Evolutionary conservation across 2,113 vertebrate species (phyloP), one percentile per base, ranked within the genome.

Genomic region (Riparia riparia): DNA sequence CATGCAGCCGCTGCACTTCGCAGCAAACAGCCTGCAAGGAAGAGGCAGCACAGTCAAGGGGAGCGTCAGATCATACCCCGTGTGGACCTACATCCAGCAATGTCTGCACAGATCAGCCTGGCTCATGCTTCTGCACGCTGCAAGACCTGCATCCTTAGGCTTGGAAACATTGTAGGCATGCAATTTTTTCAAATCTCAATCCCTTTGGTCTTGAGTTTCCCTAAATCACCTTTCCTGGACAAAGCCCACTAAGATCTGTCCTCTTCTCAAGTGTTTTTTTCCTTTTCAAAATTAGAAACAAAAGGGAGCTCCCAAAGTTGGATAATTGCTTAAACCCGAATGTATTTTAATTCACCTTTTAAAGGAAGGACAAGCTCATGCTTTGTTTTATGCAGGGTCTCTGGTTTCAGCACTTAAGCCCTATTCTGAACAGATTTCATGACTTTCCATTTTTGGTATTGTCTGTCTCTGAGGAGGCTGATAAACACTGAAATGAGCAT

Each of bases 1-100:
- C 99, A 99, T 98, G 98, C 99, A 99, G 91, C 99, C 99, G 1
- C 99, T 99, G 98, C 99, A 99, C 95, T 99, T 99, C 10, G 99
- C 99, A 3, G 99, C 99, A 90, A 99, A 99, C 89, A 99, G 98
- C 95, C 99, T 99, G 93, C 3, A 25, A 80, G 91, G 69, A 51
- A 79, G 80, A 91, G 61, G 66, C 57, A 13, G 64, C 6, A 44
- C 42, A 28, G 81, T 87, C 32, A 20, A 9, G 76, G 32, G 14
- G 32, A 56, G 37, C 0, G 2, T 58, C 83, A 80, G 14, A 61
- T 41, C 41, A 26, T 3, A 26, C 22, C 31, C 34, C 7, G 34
- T 25, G 0, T 17, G 58, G 28, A 21, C 51, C 64, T 20, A 78
- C 60, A 84, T 5, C 45, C 56, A 42, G 39, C 24, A 64, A 45